A percentile compares a stretch with the other conserved stretches of the same genome.
phyloP scores from a whole-genome alignment of 2,113 vertebrate species.

The Gracilinanus agilis region DNA sequence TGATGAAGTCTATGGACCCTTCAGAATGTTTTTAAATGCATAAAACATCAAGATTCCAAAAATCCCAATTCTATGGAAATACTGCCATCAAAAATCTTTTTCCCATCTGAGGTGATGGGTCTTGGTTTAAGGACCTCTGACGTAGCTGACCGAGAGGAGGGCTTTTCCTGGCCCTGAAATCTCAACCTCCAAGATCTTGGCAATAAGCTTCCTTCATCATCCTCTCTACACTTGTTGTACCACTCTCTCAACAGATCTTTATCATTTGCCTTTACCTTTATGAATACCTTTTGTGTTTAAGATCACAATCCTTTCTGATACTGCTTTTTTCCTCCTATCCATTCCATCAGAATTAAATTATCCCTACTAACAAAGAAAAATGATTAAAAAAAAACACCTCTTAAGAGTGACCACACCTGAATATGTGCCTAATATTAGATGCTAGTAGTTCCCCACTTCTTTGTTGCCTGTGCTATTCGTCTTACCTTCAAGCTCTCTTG shows the following conservation, averaged over 20 bases:
- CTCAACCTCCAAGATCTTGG: neutral
- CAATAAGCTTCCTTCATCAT: neutral
- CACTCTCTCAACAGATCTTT: neutral
- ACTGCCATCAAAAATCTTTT: neutral
- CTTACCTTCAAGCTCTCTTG: neutral
- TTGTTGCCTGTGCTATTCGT: neutral
- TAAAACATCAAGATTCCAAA: neutral
- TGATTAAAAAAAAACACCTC: neutral
- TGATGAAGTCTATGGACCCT: neutral
- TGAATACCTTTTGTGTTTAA: neutral
- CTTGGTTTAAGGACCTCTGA: neutral
- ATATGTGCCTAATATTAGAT: neutral
- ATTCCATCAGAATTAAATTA: neutral
- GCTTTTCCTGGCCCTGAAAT: neutral
- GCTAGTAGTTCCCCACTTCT: neutral
- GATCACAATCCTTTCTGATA: neutral
- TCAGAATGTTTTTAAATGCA: neutral
- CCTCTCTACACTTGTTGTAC: neutral
- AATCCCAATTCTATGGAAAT: neutral
- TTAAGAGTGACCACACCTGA: neutral
- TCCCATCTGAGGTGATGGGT: neutral
- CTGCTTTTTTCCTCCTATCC: neutral
- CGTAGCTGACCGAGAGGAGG: neutral
- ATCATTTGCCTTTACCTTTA: neutral
- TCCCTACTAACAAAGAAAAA: neutral